A percentile compares a stretch with the other conserved stretches of the same genome.
These are phyloP conservation scores for Brachynemurus nebulosus DNA, from an alignment of 2,888 invertebrate genomes.

Conservation along the genomic window DNA sequence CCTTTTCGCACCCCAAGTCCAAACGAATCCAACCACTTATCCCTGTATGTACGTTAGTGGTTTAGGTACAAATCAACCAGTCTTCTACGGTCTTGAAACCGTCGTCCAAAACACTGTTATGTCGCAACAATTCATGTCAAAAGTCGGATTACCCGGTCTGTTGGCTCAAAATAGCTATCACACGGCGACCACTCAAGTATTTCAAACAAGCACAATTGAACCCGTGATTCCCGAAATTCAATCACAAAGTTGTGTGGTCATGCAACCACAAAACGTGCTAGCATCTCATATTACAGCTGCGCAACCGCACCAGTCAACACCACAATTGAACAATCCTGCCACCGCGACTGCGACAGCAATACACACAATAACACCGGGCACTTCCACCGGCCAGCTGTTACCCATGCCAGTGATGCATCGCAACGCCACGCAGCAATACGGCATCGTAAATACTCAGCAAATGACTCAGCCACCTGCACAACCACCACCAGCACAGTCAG, in stretches of 20 bases:
- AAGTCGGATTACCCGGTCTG: conserved; percentile 59
- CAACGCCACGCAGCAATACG: conserved; percentile 7
- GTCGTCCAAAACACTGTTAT: conserved; percentile 79
- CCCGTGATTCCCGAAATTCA: conserved; percentile 61
- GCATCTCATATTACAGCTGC: conserved; percentile 28
- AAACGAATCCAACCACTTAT: neutral
- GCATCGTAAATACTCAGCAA: conserved; percentile 15
- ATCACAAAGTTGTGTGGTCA: conserved; percentile 49
- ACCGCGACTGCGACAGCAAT: too few relatives aligned
- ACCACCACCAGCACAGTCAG: neutral
- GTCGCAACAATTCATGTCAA: conserved; percentile 77
- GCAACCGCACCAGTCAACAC: too few relatives aligned
- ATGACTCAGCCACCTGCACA: conserved; percentile 1
- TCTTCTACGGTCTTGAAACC: conserved; percentile 72
- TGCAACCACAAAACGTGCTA: too few relatives aligned
- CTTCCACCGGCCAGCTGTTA: neutral
- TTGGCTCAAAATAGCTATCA: conserved; percentile 71
- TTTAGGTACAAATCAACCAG: conserved; percentile 45
- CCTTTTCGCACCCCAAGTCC: conserved; percentile 30
- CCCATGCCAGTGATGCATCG: conserved; percentile 33
- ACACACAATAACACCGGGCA: conserved; percentile 32
- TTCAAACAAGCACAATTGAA: conserved; percentile 74
- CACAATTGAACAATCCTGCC: too few relatives aligned
- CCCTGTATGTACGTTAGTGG: conserved; percentile 37
- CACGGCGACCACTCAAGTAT: conserved; percentile 69